Base-by-base conservation (phyloP, 2,797 vertebrate genomes). In the Clangula hyemalis region DNA sequence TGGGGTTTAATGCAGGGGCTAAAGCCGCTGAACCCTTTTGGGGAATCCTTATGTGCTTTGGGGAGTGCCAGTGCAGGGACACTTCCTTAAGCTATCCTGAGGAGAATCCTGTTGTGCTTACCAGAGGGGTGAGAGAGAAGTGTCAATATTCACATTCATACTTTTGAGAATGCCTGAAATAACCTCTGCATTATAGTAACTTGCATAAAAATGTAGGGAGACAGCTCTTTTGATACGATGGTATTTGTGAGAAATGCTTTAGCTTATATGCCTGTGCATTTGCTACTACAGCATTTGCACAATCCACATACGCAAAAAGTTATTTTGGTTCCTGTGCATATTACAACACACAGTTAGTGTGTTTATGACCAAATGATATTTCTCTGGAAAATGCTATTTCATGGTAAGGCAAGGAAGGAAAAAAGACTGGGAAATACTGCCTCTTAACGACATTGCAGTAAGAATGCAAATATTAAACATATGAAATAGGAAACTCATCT, bases 181-280 rank as follows among this genome's bases (percentile, higher is more conserved):
- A 61, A 65, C 2, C 9, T 61, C 28, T 10, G 13, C 32, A 32
- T 6, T 32, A 7, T 8, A 32, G 34, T 36, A 85, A 53, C 6
- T 13, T 32, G 24, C 1, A 11, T 36, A 58, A 24, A 21, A 10
- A 9, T 2, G 2, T 0, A 0, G 8, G 34, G 34, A 75, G 30
- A n/a, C 0, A 2, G 19, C 45, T 45, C 19, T 78, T 84, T 72
- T 76, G 64, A 60, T 76, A 79, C 73, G 6, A 11, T 66, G 47
- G 16, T 83, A 11, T 43, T 51, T 1, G 0, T 8, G 20, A 39
- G 14, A 39, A 79, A 47, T 47, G 4, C 30, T 64, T 65, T 47
- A 51, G 32, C 9, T 60, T 61, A 18, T 14, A 43, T n/a, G 8
- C 4, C 24, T 53, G 4, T 41, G n/a, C n/a, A 22, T 64, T 87